Evolutionary conservation across 2,797 vertebrate species (phyloP), one percentile per base, ranked within the genome.

Genomic region (Crocodylus rhombifer): DNA sequence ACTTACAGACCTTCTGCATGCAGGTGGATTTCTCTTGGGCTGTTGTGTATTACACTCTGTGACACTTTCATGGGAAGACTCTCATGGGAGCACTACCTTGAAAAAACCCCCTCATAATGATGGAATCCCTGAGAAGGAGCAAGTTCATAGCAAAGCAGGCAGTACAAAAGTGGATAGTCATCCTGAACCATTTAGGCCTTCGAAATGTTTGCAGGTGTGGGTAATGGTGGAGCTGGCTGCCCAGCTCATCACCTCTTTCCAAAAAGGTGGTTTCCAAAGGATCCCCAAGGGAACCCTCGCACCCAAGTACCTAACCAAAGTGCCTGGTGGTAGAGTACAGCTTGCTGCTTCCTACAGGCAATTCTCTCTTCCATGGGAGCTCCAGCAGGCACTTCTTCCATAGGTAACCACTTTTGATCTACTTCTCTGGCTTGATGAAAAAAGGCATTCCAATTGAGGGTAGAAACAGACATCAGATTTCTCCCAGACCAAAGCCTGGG

Each of bases 231-330:
- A 18, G 3, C 26, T 0, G 4, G 16, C 61, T 64, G 33, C 11
- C 71, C 15, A 20, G 42, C 1, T 17, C 87, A 89, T 8, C n/a
- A 80, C 1, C 12, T 51, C 9, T 80, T 60, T 36, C 28, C 55
- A 28, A 77, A 88, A 58, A 58, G 74, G 16, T 25, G n/a, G 36
- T 5, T 83, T 56, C 33, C n/a, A 15, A 65, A 21, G 85, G 64
- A 23, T 67, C 16, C 36, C 51, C 56, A 42, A 74, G 73, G 3
- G 57, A 77, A 51, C 13, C 17, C n/a, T 60, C 21, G 16, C 23
- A 12, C 4, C 2, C 23, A 20, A 11, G 7, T 2, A 3, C 16
- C 12, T 15, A 55, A 51, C 1, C 13, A 83, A 30, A 0, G 30
- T 74, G 80, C 62, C 16, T 77, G 9, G 3, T 1, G 12, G 65